These are phyloP conservation scores for Ursus arctos DNA, from an alignment of 2,113 vertebrate genomes.

Conservation along the genomic window DNA sequence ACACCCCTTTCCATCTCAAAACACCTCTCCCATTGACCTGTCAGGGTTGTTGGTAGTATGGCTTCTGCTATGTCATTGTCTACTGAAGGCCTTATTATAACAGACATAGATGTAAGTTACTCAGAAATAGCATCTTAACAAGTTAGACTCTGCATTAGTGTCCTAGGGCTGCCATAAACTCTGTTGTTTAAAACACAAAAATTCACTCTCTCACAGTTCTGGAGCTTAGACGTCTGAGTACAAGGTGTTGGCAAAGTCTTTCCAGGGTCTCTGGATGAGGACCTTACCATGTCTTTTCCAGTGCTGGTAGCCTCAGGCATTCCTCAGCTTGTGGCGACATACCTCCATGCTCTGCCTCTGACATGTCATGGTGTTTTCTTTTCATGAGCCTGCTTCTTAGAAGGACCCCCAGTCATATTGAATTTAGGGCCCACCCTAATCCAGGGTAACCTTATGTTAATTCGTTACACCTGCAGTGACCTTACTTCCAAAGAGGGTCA, in stretches of 20 bases:
- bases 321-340: not conserved
- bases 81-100: not conserved
- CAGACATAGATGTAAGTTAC: not conserved
- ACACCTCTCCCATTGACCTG: slow-evolving; percentile 21
- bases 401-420: not conserved
- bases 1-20: not conserved
- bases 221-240: not conserved
- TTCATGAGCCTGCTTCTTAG: not conserved
- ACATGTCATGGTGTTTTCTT: not conserved
- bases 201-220: not conserved
- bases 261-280: not conserved
- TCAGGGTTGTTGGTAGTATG: not conserved
- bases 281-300: not conserved
- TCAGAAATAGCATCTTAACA: slow-evolving; percentile 5
- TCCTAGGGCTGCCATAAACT: not conserved
- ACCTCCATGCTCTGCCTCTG: not conserved
- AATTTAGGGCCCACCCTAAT: not conserved
- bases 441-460: not conserved
- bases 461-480: not conserved
- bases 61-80: not conserved
- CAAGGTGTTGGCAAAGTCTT: not conserved
- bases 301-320: too few species aligned
- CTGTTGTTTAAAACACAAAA: not conserved
- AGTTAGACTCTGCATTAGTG: not conserved
- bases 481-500: not conserved